A percentile compares a stretch with the other conserved stretches of the same genome.
Evolutionary conservation across 2,797 vertebrate genomes (phyloP).

Genomic region (Melanotaenia nigrans): DNA sequence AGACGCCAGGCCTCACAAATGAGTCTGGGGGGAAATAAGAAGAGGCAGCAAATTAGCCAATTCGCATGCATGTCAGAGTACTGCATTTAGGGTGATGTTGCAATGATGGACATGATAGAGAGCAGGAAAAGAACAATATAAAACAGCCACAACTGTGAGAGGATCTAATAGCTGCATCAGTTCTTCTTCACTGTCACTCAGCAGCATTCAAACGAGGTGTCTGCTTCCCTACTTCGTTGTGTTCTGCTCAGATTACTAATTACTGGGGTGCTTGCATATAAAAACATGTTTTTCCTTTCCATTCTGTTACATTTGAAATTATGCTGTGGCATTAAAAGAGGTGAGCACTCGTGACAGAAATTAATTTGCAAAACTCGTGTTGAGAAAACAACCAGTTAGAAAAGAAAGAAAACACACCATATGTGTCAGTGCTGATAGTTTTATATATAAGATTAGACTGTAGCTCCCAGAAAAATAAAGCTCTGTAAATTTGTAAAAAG

Average conservation of each 20-base stretch:
- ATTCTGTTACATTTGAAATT: slow-evolving; percentile 28
- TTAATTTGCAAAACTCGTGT: slow-evolving; percentile 28
- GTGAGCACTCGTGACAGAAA: slow-evolving; percentile 29
- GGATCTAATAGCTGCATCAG: slow-evolving; percentile 30
- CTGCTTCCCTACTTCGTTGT: slow-evolving; percentile 11
- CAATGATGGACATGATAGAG: slow-evolving; percentile 66
- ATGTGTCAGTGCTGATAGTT: slow-evolving; percentile 36
- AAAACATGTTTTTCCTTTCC: slow-evolving; percentile 17
- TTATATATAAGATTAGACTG: slow-evolving; percentile 26
- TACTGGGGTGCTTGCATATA: slow-evolving; percentile 14
- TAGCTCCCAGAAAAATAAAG: slow-evolving; percentile 27
- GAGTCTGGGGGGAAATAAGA: slow-evolving; percentile 74
- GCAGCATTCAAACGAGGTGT: slow-evolving; percentile 26
- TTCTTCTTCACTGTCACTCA: slow-evolving; percentile 27
- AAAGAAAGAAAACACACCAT: slow-evolving; percentile 1
- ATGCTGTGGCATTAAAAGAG: slow-evolving; percentile 12
- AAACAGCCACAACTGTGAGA: slow-evolving; percentile 37
- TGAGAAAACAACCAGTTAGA: slow-evolving; percentile 16
- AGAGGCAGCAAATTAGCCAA: slow-evolving; percentile 71
- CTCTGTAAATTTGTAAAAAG: slow-evolving; percentile 43
- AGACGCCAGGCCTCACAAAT: slow-evolving; percentile 71
- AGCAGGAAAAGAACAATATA: slow-evolving; percentile 44
- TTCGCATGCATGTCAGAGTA: slow-evolving; percentile 68
- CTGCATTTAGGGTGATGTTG: slow-evolving; percentile 51
- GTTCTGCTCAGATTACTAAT: slow-evolving; percentile 41